These are phyloP conservation scores for Corapipo altera DNA, from an alignment of 2,113 vertebrate species.

Conservation along the genomic window DNA sequence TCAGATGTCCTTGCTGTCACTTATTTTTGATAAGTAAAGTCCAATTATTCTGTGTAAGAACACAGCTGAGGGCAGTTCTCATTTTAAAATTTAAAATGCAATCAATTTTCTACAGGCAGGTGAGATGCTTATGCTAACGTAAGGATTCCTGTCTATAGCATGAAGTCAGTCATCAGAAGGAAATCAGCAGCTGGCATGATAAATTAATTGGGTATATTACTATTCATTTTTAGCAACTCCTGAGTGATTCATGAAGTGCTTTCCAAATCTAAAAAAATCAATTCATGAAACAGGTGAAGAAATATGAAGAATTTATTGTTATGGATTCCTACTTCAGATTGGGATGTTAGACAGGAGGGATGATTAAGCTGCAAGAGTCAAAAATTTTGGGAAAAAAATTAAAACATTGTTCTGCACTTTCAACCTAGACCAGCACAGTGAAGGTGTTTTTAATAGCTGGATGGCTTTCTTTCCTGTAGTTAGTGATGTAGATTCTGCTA, in stretches of 20 bases:
- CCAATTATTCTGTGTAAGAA: not conserved
- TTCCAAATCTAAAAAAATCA: slow-evolving; percentile 22
- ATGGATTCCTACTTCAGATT: not conserved
- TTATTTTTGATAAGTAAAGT: not conserved
- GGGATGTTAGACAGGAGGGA: not conserved
- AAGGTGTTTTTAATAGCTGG: not conserved
- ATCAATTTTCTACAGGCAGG: not conserved
- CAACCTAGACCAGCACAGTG: not conserved
- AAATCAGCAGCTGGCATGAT: slow-evolving; percentile 40
- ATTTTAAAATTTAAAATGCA: slow-evolving; percentile 17
- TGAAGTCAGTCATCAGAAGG: slow-evolving; percentile 30
- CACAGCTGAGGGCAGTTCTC: not conserved
- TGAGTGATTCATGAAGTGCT: slow-evolving; percentile 31
- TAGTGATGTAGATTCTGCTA: not conserved
- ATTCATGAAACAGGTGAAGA: slow-evolving; percentile 6
- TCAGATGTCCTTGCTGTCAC: not conserved
- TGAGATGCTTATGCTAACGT: not conserved
- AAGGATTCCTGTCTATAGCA: not conserved
- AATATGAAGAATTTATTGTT: not conserved
- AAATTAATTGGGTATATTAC: slow-evolving; percentile 32
- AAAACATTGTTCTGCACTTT: not conserved
- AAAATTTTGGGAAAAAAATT: not conserved
- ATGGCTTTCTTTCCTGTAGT: not conserved
- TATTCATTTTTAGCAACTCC: slow-evolving; percentile 37
- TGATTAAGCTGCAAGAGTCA: not conserved